Conservation (phyloP, 2,113 vertebrate species). For the Paramormyrops kingsleyae region DNA sequence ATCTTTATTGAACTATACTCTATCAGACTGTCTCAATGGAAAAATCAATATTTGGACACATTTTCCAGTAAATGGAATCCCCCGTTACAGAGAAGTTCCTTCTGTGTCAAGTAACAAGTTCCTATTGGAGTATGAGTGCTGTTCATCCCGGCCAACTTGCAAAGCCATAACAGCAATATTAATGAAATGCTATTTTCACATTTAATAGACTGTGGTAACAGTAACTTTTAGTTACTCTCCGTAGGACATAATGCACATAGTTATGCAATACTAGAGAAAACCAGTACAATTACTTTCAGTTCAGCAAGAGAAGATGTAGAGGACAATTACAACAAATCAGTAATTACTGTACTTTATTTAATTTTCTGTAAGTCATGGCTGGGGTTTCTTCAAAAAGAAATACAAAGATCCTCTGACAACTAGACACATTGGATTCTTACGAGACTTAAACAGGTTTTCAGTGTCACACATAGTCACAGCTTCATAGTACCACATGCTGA, state of each 20-base stretch:
- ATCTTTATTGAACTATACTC: neutral
- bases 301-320: neutral
- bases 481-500: conserved; percentile 94
- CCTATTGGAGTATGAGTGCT: neutral
- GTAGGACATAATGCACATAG: neutral
- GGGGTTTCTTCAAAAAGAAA: conserved; percentile 75
- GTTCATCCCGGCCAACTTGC: neutral
- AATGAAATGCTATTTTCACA: neutral
- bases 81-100: neutral
- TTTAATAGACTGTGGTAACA: neutral
- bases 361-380: conserved; percentile 78
- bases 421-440: conserved; percentile 73
- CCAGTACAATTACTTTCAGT: neutral
- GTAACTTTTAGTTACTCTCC: neutral
- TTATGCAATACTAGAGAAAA: neutral
- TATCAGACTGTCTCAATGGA: conserved; percentile 1
- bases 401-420: conserved; percentile 75
- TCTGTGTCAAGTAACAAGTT: neutral
- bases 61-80: conserved; percentile 7
- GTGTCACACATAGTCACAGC: conserved; percentile 82
- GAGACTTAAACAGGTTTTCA: conserved; percentile 86
- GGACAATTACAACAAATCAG: conserved; percentile 43
- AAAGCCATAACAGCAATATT: neutral
- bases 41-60: neutral
- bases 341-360: conserved; percentile 79